Percentiles rank a stretch among this genome's conserved stretches.
These are phyloP conservation scores for Augochlorella aurata DNA, from an alignment of 2,888 invertebrate genomes.

Conservation along the genomic window DNA sequence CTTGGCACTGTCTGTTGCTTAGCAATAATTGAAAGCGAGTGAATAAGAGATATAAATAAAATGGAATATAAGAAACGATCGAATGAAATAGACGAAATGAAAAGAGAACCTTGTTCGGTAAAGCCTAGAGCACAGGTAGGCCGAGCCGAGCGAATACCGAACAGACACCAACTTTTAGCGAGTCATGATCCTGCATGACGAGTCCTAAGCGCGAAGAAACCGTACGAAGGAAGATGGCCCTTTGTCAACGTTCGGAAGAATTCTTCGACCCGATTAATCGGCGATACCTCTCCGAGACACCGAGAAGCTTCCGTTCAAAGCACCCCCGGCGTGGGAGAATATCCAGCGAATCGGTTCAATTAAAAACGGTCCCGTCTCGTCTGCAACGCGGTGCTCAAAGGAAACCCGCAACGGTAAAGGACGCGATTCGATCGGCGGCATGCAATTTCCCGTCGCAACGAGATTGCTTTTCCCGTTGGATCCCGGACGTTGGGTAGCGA, in stretches of 20 bases:
- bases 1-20: no score
- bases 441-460: constrained; percentile 42
- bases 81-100: no score
- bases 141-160: no score
- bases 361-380: constrained; percentile 40
- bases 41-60: no score
- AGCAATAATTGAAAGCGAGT: no score
- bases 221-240: not conserved
- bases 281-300: constrained; percentile 14
- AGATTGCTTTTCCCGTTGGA: constrained; percentile 37
- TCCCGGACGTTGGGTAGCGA: not conserved
- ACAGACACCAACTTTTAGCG: not conserved
- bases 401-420: constrained; percentile 47
- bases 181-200: not conserved
- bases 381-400: constrained; percentile 35
- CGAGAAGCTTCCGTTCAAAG: constrained; percentile 13
- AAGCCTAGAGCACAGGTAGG: no score
- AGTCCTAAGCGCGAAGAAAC: not conserved
- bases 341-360: constrained; percentile 31
- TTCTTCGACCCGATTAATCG: constrained; percentile 23
- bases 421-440: constrained; percentile 38
- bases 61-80: no score
- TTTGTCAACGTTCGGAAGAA: constrained; percentile 3
- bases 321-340: constrained; percentile 10
- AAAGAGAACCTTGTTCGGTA: no score